These are phyloP conservation scores for Oscarella lobularis DNA, from an alignment of 37 sponge, comb jelly and placozoan genomes.

Conservation along the genomic window DNA sequence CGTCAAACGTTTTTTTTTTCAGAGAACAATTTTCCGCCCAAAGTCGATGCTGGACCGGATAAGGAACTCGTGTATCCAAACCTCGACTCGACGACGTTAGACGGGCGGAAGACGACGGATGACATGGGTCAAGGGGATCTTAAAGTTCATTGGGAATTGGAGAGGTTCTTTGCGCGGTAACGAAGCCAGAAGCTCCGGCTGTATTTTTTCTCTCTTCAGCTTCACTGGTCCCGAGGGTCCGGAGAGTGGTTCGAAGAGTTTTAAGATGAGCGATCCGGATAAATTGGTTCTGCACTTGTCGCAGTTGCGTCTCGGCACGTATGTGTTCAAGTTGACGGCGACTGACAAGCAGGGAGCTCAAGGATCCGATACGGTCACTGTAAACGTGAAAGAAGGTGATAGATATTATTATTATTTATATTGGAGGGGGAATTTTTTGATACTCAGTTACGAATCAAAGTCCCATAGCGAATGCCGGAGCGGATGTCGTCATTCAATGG, in stretches of 20 bases:
- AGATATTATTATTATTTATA: background rate
- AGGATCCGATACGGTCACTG: slow-evolving; percentile 6
- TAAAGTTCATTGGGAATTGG: slow-evolving; percentile 27
- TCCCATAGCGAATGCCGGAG: slow-evolving; percentile 24
- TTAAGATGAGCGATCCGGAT: slow-evolving; percentile 11
- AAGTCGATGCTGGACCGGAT: slow-evolving; percentile 34
- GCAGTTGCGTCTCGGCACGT: slow-evolving; percentile 33
- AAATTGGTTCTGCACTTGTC: slow-evolving; percentile 10
- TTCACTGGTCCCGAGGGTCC: too few relatives aligned
- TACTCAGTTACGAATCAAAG: slow-evolving; percentile 5
- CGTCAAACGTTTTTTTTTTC: background rate
- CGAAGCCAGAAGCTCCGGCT: background rate
- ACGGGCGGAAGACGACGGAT: slow-evolving; percentile 44
- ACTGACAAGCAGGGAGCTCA: slow-evolving; percentile 34
- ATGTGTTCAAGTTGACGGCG: slow-evolving; percentile 39
- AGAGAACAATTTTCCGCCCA: slow-evolving; percentile 54
- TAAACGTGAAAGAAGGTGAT: slow-evolving; percentile 18
- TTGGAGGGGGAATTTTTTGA: background rate
- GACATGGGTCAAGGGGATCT: slow-evolving; percentile 18
- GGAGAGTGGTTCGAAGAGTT: slow-evolving; percentile 53
- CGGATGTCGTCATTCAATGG: slow-evolving; percentile 34
- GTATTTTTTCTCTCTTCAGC: background rate
- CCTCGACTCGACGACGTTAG: slow-evolving; percentile 16
- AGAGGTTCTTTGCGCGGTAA: slow-evolving; percentile 17
- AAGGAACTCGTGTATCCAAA: slow-evolving; percentile 30